Percentiles rank a stretch among this genome's conserved stretches.
Conservation (phyloP, 2,888 invertebrate genomes). For the Platyscelio sp. region DNA sequence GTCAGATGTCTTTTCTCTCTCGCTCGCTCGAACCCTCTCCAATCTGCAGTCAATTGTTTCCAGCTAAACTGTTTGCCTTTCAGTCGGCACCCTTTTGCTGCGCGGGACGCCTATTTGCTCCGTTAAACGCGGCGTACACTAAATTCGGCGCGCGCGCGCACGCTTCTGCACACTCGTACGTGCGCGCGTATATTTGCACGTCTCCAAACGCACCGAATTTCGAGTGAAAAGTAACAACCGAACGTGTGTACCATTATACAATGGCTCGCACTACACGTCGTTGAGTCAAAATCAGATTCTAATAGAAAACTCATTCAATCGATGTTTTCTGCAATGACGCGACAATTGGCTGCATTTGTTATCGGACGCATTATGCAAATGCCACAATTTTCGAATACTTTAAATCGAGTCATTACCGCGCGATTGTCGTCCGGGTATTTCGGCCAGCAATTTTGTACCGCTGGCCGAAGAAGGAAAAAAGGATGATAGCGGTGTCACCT, state of each 20-base stretch:
- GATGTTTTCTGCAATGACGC: slow-evolving; percentile 58
- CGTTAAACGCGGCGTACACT: slow-evolving; percentile 79
- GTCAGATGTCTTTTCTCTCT: slow-evolving; percentile 79
- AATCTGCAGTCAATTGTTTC: slow-evolving; percentile 86
- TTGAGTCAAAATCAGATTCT: slow-evolving; percentile 49
- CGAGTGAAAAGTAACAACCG: slow-evolving; percentile 65
- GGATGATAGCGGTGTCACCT: not conserved
- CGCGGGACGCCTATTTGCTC: slow-evolving; percentile 82
- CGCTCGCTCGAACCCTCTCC: slow-evolving; percentile 80
- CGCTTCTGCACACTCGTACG: not conserved
- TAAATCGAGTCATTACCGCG: slow-evolving; percentile 45
- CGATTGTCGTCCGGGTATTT: slow-evolving; percentile 23
- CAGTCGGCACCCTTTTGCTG: slow-evolving; percentile 84
- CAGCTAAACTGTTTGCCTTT: slow-evolving; percentile 86
- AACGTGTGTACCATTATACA: slow-evolving; percentile 53
- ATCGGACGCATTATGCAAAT: slow-evolving; percentile 52
- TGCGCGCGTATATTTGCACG: slow-evolving; percentile 43
- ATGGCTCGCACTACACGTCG: slow-evolving; percentile 45
- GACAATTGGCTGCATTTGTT: slow-evolving; percentile 58
- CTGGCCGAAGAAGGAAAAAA: not conserved
- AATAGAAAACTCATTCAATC: slow-evolving; percentile 68
- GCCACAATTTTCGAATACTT: slow-evolving; percentile 40
- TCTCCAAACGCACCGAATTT: slow-evolving; percentile 63
- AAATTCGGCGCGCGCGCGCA: slow-evolving; percentile 44
- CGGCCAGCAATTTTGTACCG: not conserved